Base-by-base conservation (phyloP, 2,888 invertebrate genomes). In the Temnothorax rugatulus region DNA sequence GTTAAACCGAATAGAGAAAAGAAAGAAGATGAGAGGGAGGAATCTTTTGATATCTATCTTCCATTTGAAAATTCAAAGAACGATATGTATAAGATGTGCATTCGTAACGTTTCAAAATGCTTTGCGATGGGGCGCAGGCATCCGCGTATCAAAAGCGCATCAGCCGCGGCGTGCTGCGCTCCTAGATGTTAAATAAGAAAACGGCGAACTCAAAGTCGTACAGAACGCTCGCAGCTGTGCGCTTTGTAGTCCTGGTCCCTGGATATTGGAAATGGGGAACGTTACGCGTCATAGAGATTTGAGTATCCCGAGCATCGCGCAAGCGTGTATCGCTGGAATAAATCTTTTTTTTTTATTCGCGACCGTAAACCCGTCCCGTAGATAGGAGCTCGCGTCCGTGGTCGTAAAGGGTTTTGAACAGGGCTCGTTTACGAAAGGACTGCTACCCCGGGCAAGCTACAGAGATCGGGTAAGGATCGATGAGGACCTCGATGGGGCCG, bases 401-500 rank as follows among this genome's bases (percentile, higher is more conserved):
- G 79, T 64, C 73, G 47, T 59, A 59, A 79, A 71, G 71, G 73
- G 47, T 81, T 81, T 73, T 34, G 71, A 38, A 47, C 47, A 61
- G 34, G 34, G 59, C 38, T 71, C 79, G 57, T 9, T 71, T 52
- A 38, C 61, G 64, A 76, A 76, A 86, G 86, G 52, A 54, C 41
- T 9, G 63, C 73, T 34, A 41, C 52, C 57, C 75, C 38, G 81
- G 47, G 64, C 7, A 34, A 34, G 34, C 82, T 83, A 52, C n/a
- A 71, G 77, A 66, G 44, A 83, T 66, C 77, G 59, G n/a, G 68
- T 50, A 81, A 63, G 81, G 50, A 61, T 47, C 74, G 77, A 77
- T 63, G 85, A 25, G 85, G 50, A 69, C 52, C 68, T 44, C 71
- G 86, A 84, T 84, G 84, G 77, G 84, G 74, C 71, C 81, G 84